Conservation (phyloP, 2,888 invertebrate genomes). For the Nasonia oneida region DNA sequence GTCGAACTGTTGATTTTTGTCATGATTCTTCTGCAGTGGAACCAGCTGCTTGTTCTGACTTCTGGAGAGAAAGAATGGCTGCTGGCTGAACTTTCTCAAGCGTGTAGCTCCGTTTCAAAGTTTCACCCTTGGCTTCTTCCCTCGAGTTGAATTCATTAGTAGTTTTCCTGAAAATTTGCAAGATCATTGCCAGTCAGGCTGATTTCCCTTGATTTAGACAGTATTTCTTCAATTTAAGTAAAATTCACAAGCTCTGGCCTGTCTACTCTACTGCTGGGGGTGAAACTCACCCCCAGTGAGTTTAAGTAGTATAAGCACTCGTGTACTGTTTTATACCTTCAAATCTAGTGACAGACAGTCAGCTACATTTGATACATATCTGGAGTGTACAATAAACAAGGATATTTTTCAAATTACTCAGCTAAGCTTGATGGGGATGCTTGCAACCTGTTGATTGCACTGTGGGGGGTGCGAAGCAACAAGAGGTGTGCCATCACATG, state of each 20-base stretch:
- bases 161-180: neutral
- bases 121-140: neutral
- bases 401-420: slow-evolving; percentile 9
- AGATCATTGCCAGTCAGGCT: neutral
- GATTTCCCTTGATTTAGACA: neutral
- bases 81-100: neutral
- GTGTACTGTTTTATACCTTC: neutral
- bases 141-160: neutral
- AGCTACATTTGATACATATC: neutral
- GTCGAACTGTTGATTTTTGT: neutral
- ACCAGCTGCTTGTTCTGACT: neutral
- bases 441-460: slow-evolving; percentile 60
- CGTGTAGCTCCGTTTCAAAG: neutral
- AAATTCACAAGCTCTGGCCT: neutral
- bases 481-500: neutral
- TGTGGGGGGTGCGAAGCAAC: slow-evolving; percentile 39
- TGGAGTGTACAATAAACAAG: neutral
- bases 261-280: neutral
- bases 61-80: neutral
- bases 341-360: neutral
- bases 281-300: neutral
- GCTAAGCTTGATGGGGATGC: slow-evolving; percentile 45
- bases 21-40: neutral
- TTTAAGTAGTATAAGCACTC: slow-evolving; percentile 20
- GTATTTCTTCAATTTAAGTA: neutral